Evolutionary conservation across 2,888 invertebrate species (phyloP).

Genomic region (Mimumesa dahlbomi): DNA sequence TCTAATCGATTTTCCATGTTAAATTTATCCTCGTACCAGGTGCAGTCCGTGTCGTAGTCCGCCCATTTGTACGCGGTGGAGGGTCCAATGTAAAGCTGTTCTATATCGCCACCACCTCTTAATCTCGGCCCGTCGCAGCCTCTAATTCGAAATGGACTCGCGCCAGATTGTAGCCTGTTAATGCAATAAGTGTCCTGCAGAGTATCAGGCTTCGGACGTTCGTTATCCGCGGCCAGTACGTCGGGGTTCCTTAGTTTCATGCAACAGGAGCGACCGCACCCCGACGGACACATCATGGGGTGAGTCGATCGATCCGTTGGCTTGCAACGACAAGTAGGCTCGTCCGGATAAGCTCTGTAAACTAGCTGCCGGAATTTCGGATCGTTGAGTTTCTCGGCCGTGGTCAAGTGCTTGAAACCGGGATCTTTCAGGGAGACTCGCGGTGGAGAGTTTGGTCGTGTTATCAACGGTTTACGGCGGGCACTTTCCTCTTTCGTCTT

Average conservation of each 20-base stretch:
- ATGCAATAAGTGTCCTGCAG: constrained; percentile 54
- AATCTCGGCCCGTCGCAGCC: constrained; percentile 45
- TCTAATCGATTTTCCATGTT: constrained; percentile 34
- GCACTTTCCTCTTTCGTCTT: not conserved
- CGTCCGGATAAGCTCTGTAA: constrained; percentile 68
- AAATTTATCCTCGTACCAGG: constrained; percentile 41
- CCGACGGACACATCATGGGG: constrained; percentile 61
- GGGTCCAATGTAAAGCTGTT: constrained; percentile 29
- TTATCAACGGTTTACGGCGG: constrained; percentile 32
- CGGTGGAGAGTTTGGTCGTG: constrained; percentile 57
- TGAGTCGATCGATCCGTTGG: constrained; percentile 33
- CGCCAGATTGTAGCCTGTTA: constrained; percentile 29
- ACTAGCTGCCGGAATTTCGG: constrained; percentile 65
- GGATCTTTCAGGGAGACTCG: constrained; percentile 62
- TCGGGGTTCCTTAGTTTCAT: constrained; percentile 56
- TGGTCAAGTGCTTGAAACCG: constrained; percentile 65
- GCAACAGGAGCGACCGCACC: constrained; percentile 65
- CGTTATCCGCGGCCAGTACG: not conserved
- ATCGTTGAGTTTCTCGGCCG: constrained; percentile 73
- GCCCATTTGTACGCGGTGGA: constrained; percentile 14
- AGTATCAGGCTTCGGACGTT: constrained; percentile 7
- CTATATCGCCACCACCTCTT: constrained; percentile 64
- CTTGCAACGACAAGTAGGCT: constrained; percentile 68
- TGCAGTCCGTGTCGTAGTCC: constrained; percentile 45
- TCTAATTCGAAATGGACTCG: not conserved